These are phyloP conservation scores for Sminthurides aquaticus DNA, from an alignment of 2,888 invertebrate species.

Conservation along the genomic window DNA sequence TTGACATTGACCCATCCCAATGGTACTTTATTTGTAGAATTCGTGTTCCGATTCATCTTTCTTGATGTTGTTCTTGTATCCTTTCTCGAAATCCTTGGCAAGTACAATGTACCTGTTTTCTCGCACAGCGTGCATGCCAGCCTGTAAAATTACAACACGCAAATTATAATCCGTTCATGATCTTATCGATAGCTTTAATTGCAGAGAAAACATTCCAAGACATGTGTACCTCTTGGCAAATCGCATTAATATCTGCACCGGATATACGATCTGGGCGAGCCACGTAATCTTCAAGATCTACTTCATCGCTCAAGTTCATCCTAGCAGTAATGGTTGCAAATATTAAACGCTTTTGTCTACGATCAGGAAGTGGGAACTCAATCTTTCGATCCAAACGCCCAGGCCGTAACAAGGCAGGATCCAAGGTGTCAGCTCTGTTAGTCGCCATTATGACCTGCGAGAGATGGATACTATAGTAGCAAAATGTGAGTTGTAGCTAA, in stretches of 20 bases:
- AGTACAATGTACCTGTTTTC: constrained; percentile 98
- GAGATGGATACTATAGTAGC: too few species aligned
- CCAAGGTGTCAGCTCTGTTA: constrained; percentile 93
- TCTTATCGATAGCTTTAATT: background rate
- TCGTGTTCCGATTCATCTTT: constrained; percentile 99
- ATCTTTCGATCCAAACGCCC: constrained; percentile 97
- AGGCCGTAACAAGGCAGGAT: constrained; percentile 91
- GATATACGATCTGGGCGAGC: constrained; percentile 97
- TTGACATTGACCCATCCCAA: too few species aligned
- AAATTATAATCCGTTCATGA: background rate
- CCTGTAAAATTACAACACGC: constrained; percentile 54
- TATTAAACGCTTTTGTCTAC: constrained; percentile 81
- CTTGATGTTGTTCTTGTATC: constrained; percentile 98
- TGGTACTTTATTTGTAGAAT: constrained; percentile 98
- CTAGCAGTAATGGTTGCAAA: constrained; percentile 95
- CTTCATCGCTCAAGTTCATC: constrained; percentile 97
- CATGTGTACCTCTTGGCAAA: constrained; percentile 88
- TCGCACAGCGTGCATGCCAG: constrained; percentile 98
- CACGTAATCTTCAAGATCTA: constrained; percentile 97
- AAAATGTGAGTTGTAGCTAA: too few species aligned
- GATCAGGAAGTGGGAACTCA: constrained; percentile 95
- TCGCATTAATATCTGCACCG: constrained; percentile 98
- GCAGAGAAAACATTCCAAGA: constrained; percentile 2
- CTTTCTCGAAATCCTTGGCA: constrained; percentile 98
- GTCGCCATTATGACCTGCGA: constrained; percentile 82